Evolutionary conservation across 2,888 invertebrate genomes (phyloP).

Genomic region (Lypha dubia): DNA sequence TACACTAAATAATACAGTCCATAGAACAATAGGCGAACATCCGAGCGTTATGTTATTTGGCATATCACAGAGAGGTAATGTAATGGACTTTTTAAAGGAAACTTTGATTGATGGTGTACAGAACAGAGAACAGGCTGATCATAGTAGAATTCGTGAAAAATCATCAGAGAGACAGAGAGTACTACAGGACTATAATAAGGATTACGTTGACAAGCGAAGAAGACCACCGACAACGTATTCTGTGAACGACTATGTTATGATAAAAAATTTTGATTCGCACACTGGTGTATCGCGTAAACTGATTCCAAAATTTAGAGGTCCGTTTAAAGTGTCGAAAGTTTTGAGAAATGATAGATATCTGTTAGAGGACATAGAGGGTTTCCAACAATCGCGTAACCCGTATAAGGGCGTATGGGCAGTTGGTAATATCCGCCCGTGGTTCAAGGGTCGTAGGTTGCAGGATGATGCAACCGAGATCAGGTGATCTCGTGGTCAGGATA

Average conservation of each 20-base stretch:
- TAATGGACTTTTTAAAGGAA: not conserved
- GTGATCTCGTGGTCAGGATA: constrained; percentile 41
- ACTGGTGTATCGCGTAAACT: not conserved
- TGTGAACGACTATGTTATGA: not conserved
- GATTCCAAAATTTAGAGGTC: not conserved
- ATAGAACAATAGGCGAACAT: not conserved
- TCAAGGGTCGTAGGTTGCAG: not conserved
- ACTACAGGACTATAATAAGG: not conserved
- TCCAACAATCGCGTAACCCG: not conserved
- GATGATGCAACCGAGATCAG: no score
- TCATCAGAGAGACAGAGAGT: not conserved
- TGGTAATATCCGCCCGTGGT: constrained; percentile 3
- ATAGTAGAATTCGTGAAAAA: not conserved
- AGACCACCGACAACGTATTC: not conserved
- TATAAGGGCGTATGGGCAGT: constrained; percentile 9
- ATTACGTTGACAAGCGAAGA: not conserved
- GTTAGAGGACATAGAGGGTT: not conserved
- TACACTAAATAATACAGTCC: not conserved
- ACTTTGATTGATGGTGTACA: not conserved
- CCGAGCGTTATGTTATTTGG: constrained; percentile 14
- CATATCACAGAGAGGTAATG: not conserved
- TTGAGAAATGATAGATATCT: not conserved
- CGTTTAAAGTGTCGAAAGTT: not conserved
- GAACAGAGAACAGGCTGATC: not conserved
- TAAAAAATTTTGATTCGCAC: not conserved